Evolutionary conservation across 2,113 vertebrate genomes (phyloP).

Genomic region (Chamaetylas fuelleborni): DNA sequence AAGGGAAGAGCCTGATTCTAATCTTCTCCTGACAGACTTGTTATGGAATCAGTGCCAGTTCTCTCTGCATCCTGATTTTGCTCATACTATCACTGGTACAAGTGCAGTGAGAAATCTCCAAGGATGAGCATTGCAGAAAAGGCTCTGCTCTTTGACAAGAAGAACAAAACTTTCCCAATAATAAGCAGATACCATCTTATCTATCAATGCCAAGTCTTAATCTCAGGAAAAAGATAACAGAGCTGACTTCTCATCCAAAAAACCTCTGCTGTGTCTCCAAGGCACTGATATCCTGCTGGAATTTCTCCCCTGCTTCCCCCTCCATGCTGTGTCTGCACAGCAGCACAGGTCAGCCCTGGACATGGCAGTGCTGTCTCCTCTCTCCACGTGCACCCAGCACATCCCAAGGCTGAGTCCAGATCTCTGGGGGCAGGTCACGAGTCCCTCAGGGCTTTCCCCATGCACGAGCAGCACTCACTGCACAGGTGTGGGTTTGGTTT

Average conservation of each 20-base stretch:
- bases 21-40: background rate
- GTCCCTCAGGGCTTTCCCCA: background rate
- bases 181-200: background rate
- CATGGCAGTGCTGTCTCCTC: background rate
- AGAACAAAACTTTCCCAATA: background rate
- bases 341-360: background rate
- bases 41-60: accelerated
- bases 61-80: background rate
- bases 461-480: background rate
- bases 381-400: background rate
- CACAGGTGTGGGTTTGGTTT: background rate
- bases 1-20: background rate
- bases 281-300: background rate
- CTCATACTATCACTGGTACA: background rate
- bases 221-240: background rate
- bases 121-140: background rate
- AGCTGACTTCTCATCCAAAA: background rate
- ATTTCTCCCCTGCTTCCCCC: background rate
- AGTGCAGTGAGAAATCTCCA: accelerated
- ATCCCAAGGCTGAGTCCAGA: background rate
- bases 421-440: background rate
- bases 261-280: accelerated
- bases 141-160: background rate
- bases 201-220: background rate
- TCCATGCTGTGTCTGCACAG: background rate